phyloP scores from a whole-genome alignment of 2,113 vertebrate species.

The Cyphomyrus discorhynchus region DNA sequence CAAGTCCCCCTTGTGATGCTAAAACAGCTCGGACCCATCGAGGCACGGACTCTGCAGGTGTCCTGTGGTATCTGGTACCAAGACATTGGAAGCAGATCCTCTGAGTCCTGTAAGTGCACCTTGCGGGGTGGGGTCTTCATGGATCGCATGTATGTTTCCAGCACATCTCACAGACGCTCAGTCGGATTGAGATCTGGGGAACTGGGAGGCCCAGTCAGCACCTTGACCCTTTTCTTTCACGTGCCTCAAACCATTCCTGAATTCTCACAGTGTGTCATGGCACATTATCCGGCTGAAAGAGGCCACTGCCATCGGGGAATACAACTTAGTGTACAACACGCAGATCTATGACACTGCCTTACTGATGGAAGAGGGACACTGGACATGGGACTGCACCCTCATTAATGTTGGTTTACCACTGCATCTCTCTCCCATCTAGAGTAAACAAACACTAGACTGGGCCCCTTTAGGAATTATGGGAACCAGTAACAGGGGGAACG shows the following conservation, averaged over 20 bases:
- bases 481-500: background rate
- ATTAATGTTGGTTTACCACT: background rate
- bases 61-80: background rate
- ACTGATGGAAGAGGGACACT: background rate
- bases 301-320: background rate
- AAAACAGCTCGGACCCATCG: background rate
- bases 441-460: background rate
- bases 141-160: background rate
- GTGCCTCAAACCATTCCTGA: background rate
- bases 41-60: background rate
- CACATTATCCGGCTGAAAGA: background rate
- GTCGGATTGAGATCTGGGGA: background rate
- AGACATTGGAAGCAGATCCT: background rate
- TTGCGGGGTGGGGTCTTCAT: background rate
- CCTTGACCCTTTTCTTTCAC: background rate
- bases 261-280: background rate
- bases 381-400: background rate
- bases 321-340: background rate
- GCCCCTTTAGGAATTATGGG: background rate
- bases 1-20: background rate
- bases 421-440: background rate
- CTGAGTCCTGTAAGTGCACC: background rate
- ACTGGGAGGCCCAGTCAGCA: background rate
- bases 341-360: background rate
- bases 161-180: background rate